Conservation (phyloP, 2,113 vertebrate species). For the Paedocypris sp. region DNA sequence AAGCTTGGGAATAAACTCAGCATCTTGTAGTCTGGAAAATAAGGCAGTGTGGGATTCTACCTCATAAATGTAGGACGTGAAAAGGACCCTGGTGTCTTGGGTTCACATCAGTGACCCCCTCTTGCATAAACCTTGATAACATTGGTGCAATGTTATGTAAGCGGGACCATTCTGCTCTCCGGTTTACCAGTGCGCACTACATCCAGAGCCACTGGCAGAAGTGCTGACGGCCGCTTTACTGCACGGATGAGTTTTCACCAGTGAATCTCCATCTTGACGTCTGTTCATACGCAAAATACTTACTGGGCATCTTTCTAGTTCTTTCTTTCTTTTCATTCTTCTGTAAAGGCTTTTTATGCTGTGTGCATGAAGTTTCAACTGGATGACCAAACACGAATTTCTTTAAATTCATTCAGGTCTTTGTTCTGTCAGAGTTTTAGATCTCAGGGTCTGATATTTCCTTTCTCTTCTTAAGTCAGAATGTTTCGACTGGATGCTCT, state of each 20-base stretch:
- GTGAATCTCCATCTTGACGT: not conserved
- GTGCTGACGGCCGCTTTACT: slow-evolving; percentile 1
- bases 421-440: no score
- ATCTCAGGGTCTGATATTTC: no score
- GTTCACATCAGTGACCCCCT: slow-evolving; percentile 1
- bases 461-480: no score
- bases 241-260: not conserved
- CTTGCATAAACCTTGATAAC: slow-evolving; percentile 16
- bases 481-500: no score
- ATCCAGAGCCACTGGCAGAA: slow-evolving; percentile 7
- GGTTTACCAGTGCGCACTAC: slow-evolving; percentile 4
- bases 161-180: not conserved
- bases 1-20: no score
- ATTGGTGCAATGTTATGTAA: slow-evolving; percentile 10
- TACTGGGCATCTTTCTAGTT: not conserved
- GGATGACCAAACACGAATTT: no score
- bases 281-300: not conserved
- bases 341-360: no score
- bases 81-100: not conserved
- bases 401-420: no score
- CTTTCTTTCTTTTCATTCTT: not conserved
- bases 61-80: not conserved
- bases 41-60: no score
- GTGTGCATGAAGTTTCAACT: no score
- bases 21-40: no score